These are phyloP conservation scores for Macroglossus sobrinus DNA, from an alignment of 2,113 vertebrate genomes.

Conservation along the genomic window DNA sequence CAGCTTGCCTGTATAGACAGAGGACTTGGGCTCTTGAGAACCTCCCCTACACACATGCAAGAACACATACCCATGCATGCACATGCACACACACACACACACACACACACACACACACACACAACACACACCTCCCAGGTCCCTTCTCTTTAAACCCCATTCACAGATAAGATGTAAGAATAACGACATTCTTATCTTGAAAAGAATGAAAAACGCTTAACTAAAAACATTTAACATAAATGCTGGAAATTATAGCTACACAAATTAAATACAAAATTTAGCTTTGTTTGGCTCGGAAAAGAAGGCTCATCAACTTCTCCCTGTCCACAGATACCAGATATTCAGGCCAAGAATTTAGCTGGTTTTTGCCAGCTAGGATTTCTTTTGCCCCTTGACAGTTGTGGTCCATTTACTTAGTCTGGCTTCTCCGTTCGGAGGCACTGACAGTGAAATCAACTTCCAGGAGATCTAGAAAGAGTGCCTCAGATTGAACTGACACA, in stretches of 20 bases:
- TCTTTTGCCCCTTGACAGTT: not conserved
- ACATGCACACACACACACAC: not conserved
- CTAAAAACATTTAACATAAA: not conserved
- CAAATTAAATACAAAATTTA: constrained; percentile 31
- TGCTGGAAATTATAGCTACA: not conserved
- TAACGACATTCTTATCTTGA: not conserved
- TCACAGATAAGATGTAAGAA: not conserved
- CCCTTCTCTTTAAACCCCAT: not conserved
- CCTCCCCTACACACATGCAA: not conserved
- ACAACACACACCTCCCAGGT: not conserved
- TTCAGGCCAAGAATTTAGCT: not conserved
- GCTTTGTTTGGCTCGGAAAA: not conserved
- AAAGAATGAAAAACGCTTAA: not conserved
- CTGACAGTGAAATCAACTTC: not conserved
- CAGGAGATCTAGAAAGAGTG: not conserved
- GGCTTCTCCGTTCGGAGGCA: not conserved
- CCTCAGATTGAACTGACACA: not conserved
- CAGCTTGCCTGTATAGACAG: not conserved
- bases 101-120: not conserved
- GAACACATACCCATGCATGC: not conserved
- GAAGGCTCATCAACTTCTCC: not conserved
- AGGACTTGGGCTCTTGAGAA: not conserved
- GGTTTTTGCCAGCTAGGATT: not conserved
- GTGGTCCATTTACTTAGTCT: not conserved
- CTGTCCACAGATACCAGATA: not conserved